Conservation (phyloP, 53 echinoderm and acorn worm genomes). For the Patiria pectinifera region DNA sequence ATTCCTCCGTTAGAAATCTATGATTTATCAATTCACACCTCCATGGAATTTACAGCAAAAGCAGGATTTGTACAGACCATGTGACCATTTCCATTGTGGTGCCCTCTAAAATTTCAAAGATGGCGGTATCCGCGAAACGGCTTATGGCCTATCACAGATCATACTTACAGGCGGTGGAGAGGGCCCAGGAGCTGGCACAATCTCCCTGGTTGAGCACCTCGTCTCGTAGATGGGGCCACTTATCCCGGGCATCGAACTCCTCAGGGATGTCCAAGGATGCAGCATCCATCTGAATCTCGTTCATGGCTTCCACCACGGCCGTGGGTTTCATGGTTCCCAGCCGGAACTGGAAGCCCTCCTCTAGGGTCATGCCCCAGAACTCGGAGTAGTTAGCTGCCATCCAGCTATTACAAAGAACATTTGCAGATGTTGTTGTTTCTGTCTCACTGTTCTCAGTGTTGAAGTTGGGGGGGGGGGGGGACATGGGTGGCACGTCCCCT, state of each 20-base stretch:
- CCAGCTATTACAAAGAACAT: constrained; percentile 71
- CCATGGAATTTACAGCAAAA: too few species aligned
- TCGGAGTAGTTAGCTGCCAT: constrained; percentile 79
- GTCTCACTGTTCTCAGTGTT: too few species aligned
- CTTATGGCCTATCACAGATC: too few species aligned
- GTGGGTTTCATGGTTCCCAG: constrained; percentile 90
- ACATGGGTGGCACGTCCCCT: too few species aligned
- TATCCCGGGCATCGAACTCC: constrained; percentile 80
- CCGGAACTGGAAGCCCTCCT: constrained; percentile 66
- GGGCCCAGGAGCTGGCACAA: constrained; percentile 96
- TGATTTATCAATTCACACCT: not conserved
- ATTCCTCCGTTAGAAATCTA: not conserved
- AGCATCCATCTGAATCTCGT: constrained; percentile 80
- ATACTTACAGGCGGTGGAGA: constrained; percentile 86
- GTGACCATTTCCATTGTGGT: too few species aligned
- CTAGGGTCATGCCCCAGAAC: constrained; percentile 81
- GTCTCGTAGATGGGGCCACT: constrained; percentile 88
- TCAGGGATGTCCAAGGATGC: constrained; percentile 74
- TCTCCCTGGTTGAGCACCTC: constrained; percentile 86
- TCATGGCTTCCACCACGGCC: constrained; percentile 84
- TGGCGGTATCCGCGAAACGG: too few species aligned
- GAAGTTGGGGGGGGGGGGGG: too few species aligned
- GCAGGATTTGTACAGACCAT: too few species aligned
- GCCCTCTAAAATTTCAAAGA: too few species aligned
- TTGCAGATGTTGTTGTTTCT: not conserved